Evolutionary conservation across 2,797 vertebrate genomes (phyloP), one percentile per base, ranked within the genome.

Genomic region (Apogon talboti): DNA sequence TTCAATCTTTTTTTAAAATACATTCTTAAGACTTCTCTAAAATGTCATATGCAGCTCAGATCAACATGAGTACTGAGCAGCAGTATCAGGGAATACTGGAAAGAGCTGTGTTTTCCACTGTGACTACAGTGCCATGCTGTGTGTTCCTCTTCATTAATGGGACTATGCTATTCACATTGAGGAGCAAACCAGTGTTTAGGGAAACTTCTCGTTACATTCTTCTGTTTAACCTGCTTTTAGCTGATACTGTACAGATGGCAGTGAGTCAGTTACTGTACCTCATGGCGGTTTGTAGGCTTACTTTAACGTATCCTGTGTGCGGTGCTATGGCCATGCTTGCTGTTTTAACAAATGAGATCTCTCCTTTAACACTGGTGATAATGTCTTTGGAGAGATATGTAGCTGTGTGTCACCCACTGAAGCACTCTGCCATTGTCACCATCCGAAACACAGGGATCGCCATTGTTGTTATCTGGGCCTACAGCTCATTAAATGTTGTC

Each of bases 331-430:
- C 55, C 0, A 9, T 81, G 7, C 1, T 82, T 0, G 11, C 64
- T 0, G n/a, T 16, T 14, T 53, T 74, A 9, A 49, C 59, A 0
- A 77, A 38, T 11, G 9, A 16, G 6, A 74, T 81, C 13, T 60
- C 82, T 16, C 86, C 88, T 28, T 46, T 88, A 28, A 86, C 55
- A 54, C 69, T 90, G 49, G 76, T 77, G 11, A 13, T 86, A 46
- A 90, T 90, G 85, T 83, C 86, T 11, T 35, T 90, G 33, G 88
- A 90, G 75, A 78, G 82, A 15, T 88, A 84, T 9, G 61, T 87
- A 24, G 83, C 88, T n/a, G 77, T 90, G 38, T 81, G 85, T 35
- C 78, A 78, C 45, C 90, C 83, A 9, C 55, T 90, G 59, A 80
- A 65, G 6, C 82, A 89, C 35, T 47, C 54, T 38, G 37, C 35